phyloP scores from a whole-genome alignment of 2,797 vertebrate genomes.

The Onychomys leucogaster region DNA sequence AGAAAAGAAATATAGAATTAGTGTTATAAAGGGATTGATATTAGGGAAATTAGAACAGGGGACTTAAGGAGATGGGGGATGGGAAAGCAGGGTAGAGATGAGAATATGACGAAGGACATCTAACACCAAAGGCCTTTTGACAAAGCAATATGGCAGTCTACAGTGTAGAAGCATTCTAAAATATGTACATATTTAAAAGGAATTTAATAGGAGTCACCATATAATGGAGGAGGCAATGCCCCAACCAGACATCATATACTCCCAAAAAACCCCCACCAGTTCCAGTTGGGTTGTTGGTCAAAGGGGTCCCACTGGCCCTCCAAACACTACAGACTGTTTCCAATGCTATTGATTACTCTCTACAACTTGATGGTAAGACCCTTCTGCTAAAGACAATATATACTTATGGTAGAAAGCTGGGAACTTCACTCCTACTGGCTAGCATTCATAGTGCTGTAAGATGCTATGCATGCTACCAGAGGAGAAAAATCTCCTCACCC shows the following conservation, averaged over 20 bases:
- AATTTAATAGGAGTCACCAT: not conserved
- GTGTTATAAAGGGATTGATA: not conserved
- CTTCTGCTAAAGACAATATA: too few species aligned
- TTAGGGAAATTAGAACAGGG: not conserved
- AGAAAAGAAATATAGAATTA: not conserved
- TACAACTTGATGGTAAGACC: too few species aligned
- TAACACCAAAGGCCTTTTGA: not conserved
- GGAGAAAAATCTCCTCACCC: not conserved
- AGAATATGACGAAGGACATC: not conserved
- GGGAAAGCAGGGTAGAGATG: not conserved
- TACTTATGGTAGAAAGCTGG: too few species aligned
- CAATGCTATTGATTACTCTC: too few species aligned
- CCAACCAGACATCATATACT: too few species aligned
- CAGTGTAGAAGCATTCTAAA: not conserved
- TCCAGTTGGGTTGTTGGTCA: too few species aligned
- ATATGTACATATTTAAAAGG: not conserved
- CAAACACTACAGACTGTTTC: too few species aligned
- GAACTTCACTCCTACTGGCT: not conserved
- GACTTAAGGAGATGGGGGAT: not conserved
- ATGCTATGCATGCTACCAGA: not conserved
- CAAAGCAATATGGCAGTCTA: not conserved
- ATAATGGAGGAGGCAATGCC: not conserved
- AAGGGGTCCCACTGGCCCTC: too few species aligned
- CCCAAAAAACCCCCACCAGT: too few species aligned
- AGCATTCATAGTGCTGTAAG: not conserved